phyloP scores from a whole-genome alignment of 1,140 invertebrate genomes.

The Aphelinus atriplicis region DNA sequence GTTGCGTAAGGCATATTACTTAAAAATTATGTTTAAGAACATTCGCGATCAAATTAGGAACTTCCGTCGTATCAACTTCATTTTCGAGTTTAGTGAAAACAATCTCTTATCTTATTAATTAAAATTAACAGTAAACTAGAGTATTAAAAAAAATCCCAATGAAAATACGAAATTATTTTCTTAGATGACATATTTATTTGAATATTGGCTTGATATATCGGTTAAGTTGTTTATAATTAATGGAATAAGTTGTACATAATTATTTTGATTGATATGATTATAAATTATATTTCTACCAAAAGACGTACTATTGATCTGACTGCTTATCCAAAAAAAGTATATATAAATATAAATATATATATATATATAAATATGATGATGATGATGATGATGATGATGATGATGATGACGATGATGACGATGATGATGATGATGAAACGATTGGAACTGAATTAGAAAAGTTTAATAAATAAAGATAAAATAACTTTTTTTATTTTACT shows the following conservation, averaged over 20 bases:
- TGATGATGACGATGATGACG: too few relatives aligned
- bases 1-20: too few relatives aligned
- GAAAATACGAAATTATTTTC: slow-evolving; percentile 25
- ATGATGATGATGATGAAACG: not conserved
- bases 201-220: not conserved
- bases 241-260: slow-evolving; percentile 19
- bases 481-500: slow-evolving; percentile 21
- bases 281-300: slow-evolving; percentile 28
- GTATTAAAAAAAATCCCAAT: slow-evolving; percentile 26
- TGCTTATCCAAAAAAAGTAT: slow-evolving; percentile 20
- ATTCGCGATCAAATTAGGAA: too few relatives aligned
- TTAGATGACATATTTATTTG: not conserved
- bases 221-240: slow-evolving; percentile 18
- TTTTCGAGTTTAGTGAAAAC: not conserved
- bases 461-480: slow-evolving; percentile 23
- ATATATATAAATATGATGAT: not conserved
- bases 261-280: slow-evolving; percentile 15
- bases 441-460: slow-evolving; percentile 18
- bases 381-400: too few relatives aligned
- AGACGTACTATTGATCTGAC: slow-evolving; percentile 13
- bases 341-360: slow-evolving; percentile 1
- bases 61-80: too few relatives aligned
- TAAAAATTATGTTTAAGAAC: too few relatives aligned
- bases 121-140: slow-evolving; percentile 16
- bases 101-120: slow-evolving; percentile 18